Conservation (phyloP, 2,888 invertebrate genomes). For the Scaptodrosophila latifasciaeformis region DNA sequence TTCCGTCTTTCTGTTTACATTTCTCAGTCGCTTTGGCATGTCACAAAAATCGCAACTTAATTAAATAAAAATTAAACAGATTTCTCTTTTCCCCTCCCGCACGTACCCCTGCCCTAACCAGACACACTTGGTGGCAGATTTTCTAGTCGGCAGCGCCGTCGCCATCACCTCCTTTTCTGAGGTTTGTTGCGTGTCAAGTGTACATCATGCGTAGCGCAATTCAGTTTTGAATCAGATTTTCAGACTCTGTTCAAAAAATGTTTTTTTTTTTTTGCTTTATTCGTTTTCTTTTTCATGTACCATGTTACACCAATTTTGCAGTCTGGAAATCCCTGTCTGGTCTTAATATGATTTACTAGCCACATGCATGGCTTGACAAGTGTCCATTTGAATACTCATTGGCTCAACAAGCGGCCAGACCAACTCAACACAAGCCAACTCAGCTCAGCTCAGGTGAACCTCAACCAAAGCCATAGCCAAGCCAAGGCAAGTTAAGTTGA, state of each 20-base stretch:
- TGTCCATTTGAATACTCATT: constrained; percentile 74
- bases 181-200: constrained; percentile 70
- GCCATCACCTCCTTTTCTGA: constrained; percentile 17
- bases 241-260: constrained; percentile 28
- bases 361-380: constrained; percentile 71
- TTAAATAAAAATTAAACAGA: constrained; percentile 67
- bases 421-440: no score
- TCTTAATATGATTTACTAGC: constrained; percentile 72
- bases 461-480: not conserved
- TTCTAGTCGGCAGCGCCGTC: constrained; percentile 6
- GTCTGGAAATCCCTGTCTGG: constrained; percentile 68
- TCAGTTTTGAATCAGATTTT: no score
- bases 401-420: constrained; percentile 58
- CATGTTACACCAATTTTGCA: constrained; percentile 63
- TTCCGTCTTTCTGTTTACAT: constrained; percentile 53
- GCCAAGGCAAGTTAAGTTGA: no score
- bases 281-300: constrained; percentile 17
- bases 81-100: constrained; percentile 31
- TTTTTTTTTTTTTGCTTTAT: constrained; percentile 9
- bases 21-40: constrained; percentile 52
- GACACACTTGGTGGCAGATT: not conserved
- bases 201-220: constrained; percentile 72
- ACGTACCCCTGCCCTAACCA: no score
- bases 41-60: constrained; percentile 61
- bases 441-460: no score